Conservation (phyloP, 2,888 invertebrate species). For the Piscicola geometra region DNA sequence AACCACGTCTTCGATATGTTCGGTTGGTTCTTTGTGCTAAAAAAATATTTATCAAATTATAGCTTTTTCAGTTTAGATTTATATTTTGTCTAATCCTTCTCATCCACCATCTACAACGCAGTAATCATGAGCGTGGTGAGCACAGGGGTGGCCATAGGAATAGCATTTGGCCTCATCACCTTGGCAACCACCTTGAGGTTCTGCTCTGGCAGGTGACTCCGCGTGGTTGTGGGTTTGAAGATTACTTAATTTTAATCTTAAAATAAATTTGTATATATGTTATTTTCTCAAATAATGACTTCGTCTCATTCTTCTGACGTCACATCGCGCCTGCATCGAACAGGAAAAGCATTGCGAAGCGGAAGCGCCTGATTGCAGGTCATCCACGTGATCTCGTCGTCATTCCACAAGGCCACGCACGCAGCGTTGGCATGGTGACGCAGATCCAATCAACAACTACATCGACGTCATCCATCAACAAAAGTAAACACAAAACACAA, state of each 20-base stretch:
- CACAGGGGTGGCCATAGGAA: slow-evolving; percentile 42
- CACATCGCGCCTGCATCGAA: not conserved
- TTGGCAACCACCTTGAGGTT: slow-evolving; percentile 37
- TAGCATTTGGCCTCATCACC: slow-evolving; percentile 41
- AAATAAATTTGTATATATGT: not conserved
- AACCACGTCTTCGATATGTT: not conserved
- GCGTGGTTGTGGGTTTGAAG: not conserved
- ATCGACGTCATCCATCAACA: not conserved
- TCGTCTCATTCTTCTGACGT: not conserved
- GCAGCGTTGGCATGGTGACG: not conserved
- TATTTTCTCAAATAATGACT: not conserved
- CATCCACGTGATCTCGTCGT: not conserved
- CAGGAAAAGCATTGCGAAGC: not conserved
- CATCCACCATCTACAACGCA: too few relatives aligned
- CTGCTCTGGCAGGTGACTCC: slow-evolving; percentile 10
- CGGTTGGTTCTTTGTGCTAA: not conserved
- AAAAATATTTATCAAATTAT: not conserved
- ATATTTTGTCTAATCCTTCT: too few relatives aligned
- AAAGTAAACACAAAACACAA: not conserved
- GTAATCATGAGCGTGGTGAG: slow-evolving; percentile 41
- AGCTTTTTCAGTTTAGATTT: too few relatives aligned
- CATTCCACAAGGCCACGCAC: not conserved
- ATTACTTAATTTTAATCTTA: not conserved
- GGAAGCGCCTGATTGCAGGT: slow-evolving; percentile 13
- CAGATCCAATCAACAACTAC: not conserved